A percentile compares a stretch with the other conserved stretches of the same genome.
Conservation (phyloP, 2,888 invertebrate genomes). For the Cancer borealis region DNA sequence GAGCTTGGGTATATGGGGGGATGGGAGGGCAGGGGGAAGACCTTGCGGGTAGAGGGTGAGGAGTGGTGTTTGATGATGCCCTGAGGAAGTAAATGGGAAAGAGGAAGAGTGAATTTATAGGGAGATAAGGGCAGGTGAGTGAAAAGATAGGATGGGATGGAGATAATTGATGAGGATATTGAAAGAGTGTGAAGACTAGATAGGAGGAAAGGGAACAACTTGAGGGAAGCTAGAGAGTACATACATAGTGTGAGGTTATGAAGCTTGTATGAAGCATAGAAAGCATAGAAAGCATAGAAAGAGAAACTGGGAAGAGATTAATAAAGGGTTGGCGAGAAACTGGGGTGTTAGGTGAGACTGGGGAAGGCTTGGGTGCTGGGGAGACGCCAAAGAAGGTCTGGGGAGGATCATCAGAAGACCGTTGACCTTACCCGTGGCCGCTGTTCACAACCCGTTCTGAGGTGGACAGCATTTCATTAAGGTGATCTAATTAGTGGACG, state of each 20-base stretch:
- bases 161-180: not conserved
- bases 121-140: not conserved
- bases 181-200: not conserved
- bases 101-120: not conserved
- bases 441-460: not conserved
- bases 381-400: not conserved
- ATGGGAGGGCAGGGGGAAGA: not conserved
- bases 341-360: not conserved
- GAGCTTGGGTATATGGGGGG: not conserved
- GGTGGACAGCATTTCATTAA: constrained; percentile 27
- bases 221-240: not conserved
- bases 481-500: constrained; percentile 42
- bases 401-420: not conserved
- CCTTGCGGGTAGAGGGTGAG: not conserved
- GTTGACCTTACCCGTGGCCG: constrained; percentile 1
- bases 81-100: not conserved
- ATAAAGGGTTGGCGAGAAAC: not conserved
- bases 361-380: not conserved
- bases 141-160: constrained; percentile 5
- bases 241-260: not conserved
- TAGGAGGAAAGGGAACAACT: not conserved
- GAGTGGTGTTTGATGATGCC: not conserved
- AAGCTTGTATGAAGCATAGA: not conserved
- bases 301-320: not conserved
- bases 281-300: too few relatives aligned